These are phyloP conservation scores for Latheticus oryzae DNA, from an alignment of 2,888 invertebrate species.

Conservation along the genomic window DNA sequence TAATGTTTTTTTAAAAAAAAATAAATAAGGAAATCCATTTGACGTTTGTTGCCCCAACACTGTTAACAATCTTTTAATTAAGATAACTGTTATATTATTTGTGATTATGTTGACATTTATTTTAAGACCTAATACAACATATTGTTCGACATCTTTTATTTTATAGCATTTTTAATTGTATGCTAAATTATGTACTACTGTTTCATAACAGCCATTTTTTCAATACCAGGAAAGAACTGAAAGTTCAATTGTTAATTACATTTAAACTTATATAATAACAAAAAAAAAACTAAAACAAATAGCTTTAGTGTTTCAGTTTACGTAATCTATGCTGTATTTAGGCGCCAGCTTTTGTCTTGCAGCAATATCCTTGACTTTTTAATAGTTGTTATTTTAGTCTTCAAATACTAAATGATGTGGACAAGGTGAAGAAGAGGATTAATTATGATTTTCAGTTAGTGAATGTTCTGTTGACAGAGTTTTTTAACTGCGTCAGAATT, in stretches of 20 bases:
- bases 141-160: slow-evolving; percentile 16
- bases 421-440: too few relatives aligned
- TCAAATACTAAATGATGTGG: too few relatives aligned
- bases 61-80: not conserved
- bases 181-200: too few relatives aligned
- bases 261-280: too few relatives aligned
- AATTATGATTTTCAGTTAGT: too few relatives aligned
- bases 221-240: too few relatives aligned
- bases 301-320: too few relatives aligned
- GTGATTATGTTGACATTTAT: slow-evolving; percentile 18
- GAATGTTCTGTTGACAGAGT: too few relatives aligned
- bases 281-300: too few relatives aligned
- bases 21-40: not conserved
- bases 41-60: slow-evolving; percentile 1
- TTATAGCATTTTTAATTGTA: slow-evolving; percentile 12
- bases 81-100: slow-evolving; percentile 10
- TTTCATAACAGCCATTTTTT: too few relatives aligned
- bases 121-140: slow-evolving; percentile 16
- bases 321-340: slow-evolving; percentile 19
- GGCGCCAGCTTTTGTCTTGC: slow-evolving; percentile 16
- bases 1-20: not conserved
- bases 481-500: too few relatives aligned
- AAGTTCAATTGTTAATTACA: too few relatives aligned
- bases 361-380: slow-evolving; percentile 24
- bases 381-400: slow-evolving; percentile 12